Base-by-base conservation (phyloP, 2,113 vertebrate species). In the Petromus typicus region DNA sequence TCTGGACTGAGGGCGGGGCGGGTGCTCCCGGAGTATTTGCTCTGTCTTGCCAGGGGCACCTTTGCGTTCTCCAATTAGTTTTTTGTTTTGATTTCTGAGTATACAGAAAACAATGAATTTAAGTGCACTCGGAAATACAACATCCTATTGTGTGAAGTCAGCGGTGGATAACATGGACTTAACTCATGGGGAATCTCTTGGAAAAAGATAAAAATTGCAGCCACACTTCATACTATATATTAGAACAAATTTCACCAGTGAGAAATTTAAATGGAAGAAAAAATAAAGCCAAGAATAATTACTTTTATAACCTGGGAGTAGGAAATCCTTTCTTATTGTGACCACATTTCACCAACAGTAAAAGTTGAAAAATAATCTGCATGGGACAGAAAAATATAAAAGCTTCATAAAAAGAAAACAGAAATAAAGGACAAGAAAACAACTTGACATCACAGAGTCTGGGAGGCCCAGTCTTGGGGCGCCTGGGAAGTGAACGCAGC, bases 261-360 rank as follows among this genome's bases (percentile, higher is more conserved):
- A 85, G 57, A 90, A 92, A 69, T 89, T 56, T 80, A 84, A 93
- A 86, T 16, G 16, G 91, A 89, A 82, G 67, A 79, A 82, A 78
- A 79, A 82, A 66, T 45, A 37, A 93, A 82, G 79, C 9, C 73
- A 61, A 27, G 13, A 81, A 11, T 78, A 88, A 87, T 79, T 30
- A 43, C 63, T 40, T 86, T 86, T 56, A 83, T 86, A 95, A 94
- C 7, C 25, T 80, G 17, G n/a, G 45, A 85, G 54, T 6, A 75
- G 76, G 9, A 79, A 93, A 78, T 93, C 71, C 51, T 93, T 88
- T 78, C 51, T 91, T 88, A 76, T 27, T 89, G n/a, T 92, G 48
- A 63, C 5, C 22, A 78, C 89, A 86, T 94, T 90, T 63, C 5
- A 54, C 27, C 48, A 76, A n/a, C 16, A 92, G n/a, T 67, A 75